phyloP scores from a whole-genome alignment of 2,113 vertebrate genomes.

The Emberiza fucata region DNA sequence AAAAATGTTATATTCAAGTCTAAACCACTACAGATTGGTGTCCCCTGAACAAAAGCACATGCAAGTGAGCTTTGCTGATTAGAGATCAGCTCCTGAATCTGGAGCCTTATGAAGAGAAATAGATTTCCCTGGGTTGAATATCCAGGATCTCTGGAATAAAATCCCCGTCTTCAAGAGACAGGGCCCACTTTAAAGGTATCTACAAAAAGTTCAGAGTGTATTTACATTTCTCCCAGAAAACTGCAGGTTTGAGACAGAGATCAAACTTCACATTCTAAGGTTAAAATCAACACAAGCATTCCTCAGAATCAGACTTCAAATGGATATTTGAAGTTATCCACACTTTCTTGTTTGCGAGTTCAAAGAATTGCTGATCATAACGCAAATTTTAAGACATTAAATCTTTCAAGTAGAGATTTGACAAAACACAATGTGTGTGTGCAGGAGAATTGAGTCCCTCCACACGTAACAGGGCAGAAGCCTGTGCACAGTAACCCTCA shows the following conservation, averaged over 20 bases:
- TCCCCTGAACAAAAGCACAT: not conserved
- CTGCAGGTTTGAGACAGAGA: not conserved
- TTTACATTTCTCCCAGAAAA: conserved; percentile 1
- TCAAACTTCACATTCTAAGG: conserved; percentile 18
- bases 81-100: not conserved
- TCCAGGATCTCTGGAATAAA: not conserved
- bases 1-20: not conserved
- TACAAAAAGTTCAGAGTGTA: not conserved
- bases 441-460: not conserved
- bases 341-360: not conserved
- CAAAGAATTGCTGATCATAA: conserved; percentile 23
- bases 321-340: not conserved
- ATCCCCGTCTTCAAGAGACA: not conserved
- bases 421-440: not conserved
- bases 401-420: not conserved
- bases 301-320: conserved; percentile 28
- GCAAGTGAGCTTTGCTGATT: not conserved
- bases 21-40: not conserved
- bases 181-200: not conserved
- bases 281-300: conserved; percentile 5
- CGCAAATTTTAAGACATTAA: not conserved
- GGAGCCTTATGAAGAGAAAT: not conserved
- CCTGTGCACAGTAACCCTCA: not conserved
- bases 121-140: not conserved
- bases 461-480: not conserved